Evolutionary conservation across 2,113 vertebrate genomes (phyloP).

Genomic region (Nycticorax nycticorax): DNA sequence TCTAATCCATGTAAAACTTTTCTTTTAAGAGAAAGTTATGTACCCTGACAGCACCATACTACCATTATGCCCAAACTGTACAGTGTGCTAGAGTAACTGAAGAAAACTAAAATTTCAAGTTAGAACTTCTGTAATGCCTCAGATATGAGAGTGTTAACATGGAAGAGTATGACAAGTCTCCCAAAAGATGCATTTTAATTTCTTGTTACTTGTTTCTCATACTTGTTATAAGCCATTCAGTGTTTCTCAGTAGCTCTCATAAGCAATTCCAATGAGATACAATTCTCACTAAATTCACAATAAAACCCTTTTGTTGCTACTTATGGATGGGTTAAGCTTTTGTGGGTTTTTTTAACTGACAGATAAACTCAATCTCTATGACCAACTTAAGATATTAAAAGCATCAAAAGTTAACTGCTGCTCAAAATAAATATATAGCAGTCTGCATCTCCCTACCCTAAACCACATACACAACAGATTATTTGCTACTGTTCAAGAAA

Average conservation of each 20-base stretch:
- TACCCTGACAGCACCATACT: not conserved
- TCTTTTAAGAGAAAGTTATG: not conserved
- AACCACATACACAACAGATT: not conserved
- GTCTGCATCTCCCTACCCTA: not conserved
- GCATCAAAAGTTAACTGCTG: not conserved
- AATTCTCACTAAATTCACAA: not conserved
- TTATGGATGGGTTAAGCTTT: not conserved
- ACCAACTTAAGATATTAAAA: not conserved
- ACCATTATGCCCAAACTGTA: not conserved
- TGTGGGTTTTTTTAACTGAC: not conserved
- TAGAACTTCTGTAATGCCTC: not conserved
- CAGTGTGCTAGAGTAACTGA: not conserved
- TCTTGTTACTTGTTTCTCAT: not conserved
- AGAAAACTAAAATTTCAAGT: not conserved
- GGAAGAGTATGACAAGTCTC: not conserved
- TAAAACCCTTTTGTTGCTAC: not conserved
- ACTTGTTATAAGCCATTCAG: not conserved
- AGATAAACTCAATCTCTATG: not conserved
- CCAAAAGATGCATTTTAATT: not conserved
- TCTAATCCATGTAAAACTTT: not conserved
- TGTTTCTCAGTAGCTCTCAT: not conserved
- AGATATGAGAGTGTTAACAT: not conserved
- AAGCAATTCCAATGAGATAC: not conserved
- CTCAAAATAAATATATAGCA: not conserved
- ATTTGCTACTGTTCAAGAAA: not conserved